Evolutionary conservation across 2,888 invertebrate species (phyloP), one percentile per base, ranked within the genome.

Genomic region (Allolobophora icterica): DNA sequence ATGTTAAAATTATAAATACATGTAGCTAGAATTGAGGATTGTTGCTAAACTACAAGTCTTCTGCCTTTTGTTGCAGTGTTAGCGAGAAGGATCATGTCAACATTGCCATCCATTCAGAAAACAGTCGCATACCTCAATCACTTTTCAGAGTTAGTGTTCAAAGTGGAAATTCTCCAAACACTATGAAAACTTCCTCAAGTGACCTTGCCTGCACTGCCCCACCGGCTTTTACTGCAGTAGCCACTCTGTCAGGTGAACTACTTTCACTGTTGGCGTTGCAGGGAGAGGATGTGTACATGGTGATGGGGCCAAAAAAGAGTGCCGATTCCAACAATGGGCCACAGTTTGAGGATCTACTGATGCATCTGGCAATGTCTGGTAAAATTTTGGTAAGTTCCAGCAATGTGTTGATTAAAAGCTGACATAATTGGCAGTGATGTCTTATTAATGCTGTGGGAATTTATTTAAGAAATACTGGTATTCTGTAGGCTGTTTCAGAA

Each of bases 341-440:
- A 38, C 34, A 87, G 6, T 87, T 87, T 34, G 34, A 87, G 34
- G 87, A 35, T 87, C 87, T 87, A 35, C 35, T 87, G 87, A 87
- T 35, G 87, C 87, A 87, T 17, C 87, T 87, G 15, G 87, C 87
- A 34, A 35, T 87, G 87, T 87, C 87, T 87, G 87, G 87, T 8
- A 30, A 87, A 87, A 35, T 87, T 19, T 24, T 87, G 71, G 71
- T 71, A 71, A 71, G 71, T 71, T 71, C n/a, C 30, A n/a, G n/a
- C 71, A 71, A n/a, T 30, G 71, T 71, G 30, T 71, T 71, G n/a
- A 71, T 71, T 71, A 71, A 71, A 30, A 71, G n/a, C 71, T 71
- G 71, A n/a, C 30, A 11, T 71, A n/a, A 3, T 0, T n/a, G 8
- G n/a, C 30, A 52, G 4, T 71, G n/a, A 71, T 71, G 8, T 71